Evolutionary conservation across 2,888 invertebrate genomes (phyloP).

Genomic region (Baronia brevicornis): DNA sequence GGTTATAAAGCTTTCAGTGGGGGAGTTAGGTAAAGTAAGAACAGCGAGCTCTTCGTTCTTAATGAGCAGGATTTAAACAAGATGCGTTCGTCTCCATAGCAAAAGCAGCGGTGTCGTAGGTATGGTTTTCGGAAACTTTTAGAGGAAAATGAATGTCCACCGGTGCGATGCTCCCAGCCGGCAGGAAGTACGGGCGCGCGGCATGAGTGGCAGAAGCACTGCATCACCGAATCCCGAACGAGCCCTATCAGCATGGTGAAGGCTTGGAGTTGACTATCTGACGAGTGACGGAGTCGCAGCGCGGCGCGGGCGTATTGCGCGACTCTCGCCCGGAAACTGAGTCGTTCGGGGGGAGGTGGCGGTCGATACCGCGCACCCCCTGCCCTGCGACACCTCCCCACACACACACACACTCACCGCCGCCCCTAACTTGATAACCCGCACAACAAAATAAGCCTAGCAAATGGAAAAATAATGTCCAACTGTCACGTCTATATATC

Average conservation of each 20-base stretch:
- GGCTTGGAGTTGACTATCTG: conserved; percentile 66
- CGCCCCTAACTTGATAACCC: conserved; percentile 72
- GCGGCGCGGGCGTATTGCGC: conserved; percentile 77
- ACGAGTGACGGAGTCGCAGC: conserved; percentile 64
- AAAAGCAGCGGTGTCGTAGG: conserved; percentile 41
- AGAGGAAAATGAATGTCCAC: conserved; percentile 21
- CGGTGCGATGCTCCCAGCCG: conserved; percentile 72
- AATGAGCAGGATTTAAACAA: conserved; percentile 21
- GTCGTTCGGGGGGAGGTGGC: conserved; percentile 72
- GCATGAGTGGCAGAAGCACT: conserved; percentile 96
- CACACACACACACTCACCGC: conserved; percentile 50
- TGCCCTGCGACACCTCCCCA: conserved; percentile 65
- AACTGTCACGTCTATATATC: conserved; percentile 50
- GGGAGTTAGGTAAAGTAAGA: conserved; percentile 6
- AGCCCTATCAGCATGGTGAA: conserved; percentile 89
- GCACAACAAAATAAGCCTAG: conserved; percentile 70
- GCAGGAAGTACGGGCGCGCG: conserved; percentile 86
- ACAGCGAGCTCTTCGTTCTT: conserved; percentile 4
- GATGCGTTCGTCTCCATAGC: conserved; percentile 43
- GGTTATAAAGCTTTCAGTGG: conserved; percentile 12
- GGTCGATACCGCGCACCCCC: conserved; percentile 74
- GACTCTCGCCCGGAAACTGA: conserved; percentile 78
- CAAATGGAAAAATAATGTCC: conserved; percentile 72
- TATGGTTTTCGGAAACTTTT: conserved; percentile 26
- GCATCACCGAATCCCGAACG: conserved; percentile 93